These are phyloP conservation scores for Sebastes minor DNA, from an alignment of 2,797 vertebrate species.

Conservation along the genomic window DNA sequence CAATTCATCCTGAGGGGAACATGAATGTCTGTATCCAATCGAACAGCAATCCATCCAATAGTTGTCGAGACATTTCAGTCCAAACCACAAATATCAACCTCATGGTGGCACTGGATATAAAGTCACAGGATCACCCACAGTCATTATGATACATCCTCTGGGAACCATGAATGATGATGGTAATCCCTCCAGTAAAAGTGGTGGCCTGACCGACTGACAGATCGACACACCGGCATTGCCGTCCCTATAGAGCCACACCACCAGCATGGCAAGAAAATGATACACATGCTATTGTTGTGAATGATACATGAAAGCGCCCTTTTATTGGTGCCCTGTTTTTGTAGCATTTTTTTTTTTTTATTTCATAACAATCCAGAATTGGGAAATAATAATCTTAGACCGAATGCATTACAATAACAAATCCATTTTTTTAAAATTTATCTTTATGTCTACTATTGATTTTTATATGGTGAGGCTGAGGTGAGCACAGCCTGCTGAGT, in stretches of 20 bases:
- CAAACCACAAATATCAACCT: background rate
- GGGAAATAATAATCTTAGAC: background rate
- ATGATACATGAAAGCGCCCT: background rate
- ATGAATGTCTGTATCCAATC: no score
- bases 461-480: background rate
- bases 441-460: background rate
- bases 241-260: accelerated
- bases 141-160: background rate
- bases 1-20: no score
- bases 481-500: conserved; percentile 5
- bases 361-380: background rate
- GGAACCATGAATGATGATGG: background rate
- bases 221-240: background rate
- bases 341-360: background rate
- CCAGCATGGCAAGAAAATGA: background rate
- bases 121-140: background rate
- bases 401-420: background rate
- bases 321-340: background rate
- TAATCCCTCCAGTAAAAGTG: background rate
- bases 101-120: background rate
- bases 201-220: background rate
- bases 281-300: background rate
- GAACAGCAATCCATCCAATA: no score
- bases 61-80: no score
- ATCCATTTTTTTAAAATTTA: no score